Percentiles rank a stretch among this genome's conserved stretches.
These are phyloP conservation scores for Muscicapa adusta DNA, from an alignment of 2,113 vertebrate genomes.

Conservation along the genomic window DNA sequence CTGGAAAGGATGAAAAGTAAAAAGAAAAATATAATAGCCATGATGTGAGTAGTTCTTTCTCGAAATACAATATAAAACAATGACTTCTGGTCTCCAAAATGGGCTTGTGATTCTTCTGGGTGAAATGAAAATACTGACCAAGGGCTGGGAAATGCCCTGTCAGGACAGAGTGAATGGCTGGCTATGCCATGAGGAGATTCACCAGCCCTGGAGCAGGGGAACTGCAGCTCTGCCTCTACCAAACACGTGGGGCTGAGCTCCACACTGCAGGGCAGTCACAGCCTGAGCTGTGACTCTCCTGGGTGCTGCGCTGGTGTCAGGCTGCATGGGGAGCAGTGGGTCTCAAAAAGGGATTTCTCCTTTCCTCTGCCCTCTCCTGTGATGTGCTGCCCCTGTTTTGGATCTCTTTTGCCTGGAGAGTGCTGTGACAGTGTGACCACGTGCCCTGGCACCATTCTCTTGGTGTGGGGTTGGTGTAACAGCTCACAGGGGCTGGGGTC, in stretches of 20 bases:
- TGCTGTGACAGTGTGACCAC: not conserved
- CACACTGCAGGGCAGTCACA: fast-evolving
- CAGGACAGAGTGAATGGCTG: not conserved
- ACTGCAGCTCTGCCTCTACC: fast-evolving
- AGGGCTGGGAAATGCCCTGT: not conserved
- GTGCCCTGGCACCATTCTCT: fast-evolving
- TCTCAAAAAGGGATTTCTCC: not conserved
- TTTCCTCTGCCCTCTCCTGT: not conserved
- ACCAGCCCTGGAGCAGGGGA: not conserved
- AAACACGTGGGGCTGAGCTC: not conserved
- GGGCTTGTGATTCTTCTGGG: not conserved
- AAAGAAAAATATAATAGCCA: not conserved
- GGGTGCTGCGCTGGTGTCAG: not conserved
- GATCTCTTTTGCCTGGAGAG: not conserved
- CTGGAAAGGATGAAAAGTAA: not conserved
- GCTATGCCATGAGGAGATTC: not conserved
- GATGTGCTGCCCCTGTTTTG: not conserved
- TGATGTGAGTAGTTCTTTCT: not conserved
- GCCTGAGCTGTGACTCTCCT: not conserved
- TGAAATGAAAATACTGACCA: not conserved
- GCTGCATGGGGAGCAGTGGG: fast-evolving
- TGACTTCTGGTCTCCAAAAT: not conserved
- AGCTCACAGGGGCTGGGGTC: not conserved
- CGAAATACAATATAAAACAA: not conserved
- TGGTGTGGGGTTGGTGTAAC: not conserved